Evolutionary conservation across 2,888 invertebrate genomes (phyloP).

Genomic region (Dryococelus australis): DNA sequence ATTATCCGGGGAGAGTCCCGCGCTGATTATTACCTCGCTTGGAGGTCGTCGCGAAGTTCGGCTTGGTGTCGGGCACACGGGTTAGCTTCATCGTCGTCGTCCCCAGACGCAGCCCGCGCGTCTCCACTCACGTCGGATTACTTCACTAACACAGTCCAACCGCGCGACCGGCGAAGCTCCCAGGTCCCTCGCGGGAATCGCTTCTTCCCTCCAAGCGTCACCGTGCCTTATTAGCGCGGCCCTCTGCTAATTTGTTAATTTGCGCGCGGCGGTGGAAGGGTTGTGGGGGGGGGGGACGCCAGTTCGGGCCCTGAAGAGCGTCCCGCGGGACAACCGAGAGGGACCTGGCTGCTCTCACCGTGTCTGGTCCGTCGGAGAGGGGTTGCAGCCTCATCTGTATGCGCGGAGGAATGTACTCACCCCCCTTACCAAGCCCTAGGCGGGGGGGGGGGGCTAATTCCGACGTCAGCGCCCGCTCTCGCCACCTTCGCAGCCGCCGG

Average conservation of each 20-base stretch:
- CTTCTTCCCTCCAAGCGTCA: too few species aligned
- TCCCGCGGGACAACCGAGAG: conserved; percentile 12
- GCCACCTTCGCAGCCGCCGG: background rate
- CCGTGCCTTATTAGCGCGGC: conserved; percentile 3
- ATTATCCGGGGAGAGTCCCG: too few species aligned
- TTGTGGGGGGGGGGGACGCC: background rate
- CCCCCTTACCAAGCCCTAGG: too few species aligned
- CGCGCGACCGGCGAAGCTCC: background rate
- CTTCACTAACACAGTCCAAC: background rate
- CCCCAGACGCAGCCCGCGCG: too few species aligned
- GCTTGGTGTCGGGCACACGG: too few species aligned
- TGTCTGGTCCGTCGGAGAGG: background rate
- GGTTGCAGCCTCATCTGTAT: background rate
- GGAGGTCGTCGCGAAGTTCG: too few species aligned
- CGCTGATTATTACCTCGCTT: too few species aligned
- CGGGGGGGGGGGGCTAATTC: background rate
- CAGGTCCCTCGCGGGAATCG: background rate
- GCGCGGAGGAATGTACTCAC: background rate
- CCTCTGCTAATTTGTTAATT: conserved; percentile 27
- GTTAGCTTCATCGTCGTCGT: too few species aligned
- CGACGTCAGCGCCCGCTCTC: background rate
- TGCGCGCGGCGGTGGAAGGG: background rate
- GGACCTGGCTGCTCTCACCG: background rate
- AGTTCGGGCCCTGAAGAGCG: background rate
- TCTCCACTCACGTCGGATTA: background rate